Base-by-base conservation (phyloP, 2,797 vertebrate genomes). In the Manis crassicaudata region DNA sequence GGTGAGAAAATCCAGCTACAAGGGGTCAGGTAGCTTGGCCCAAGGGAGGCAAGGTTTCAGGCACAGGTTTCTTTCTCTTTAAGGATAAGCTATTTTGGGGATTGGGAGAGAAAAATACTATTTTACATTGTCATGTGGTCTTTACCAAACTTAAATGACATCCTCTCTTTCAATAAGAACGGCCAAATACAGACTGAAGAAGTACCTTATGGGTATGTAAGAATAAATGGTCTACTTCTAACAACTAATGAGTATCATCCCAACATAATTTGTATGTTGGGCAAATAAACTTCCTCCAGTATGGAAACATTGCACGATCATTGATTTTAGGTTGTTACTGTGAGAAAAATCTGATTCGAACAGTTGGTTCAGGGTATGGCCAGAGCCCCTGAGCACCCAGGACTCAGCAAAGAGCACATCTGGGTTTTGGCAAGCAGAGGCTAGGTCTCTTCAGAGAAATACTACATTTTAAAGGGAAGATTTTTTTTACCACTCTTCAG, bases 391-490 rank as follows among this genome's bases (percentile, higher is more conserved):
- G 50, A 92, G 43, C 32, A 82, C 12, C 76, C 84, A 72, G 79
- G 29, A 35, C 81, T 90, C 82, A 29, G 52, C 75, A 70, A 86
- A 46, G 18, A 90, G 35, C 40, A 23, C 4, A 0, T 94, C 60
- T 92, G 76, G 93, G 97, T 27, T 13, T 43, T 96, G 29, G 46
- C 95, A 56, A n/a, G 92, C 77, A 46, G 94, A 97, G 70, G 65
- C 37, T 32, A 37, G 80, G 94, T 82, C 29, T 95, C 96, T 96
- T 96, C 92, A 98, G 96, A 92, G 25, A 94, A 68, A 86, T 89
- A 20, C 6, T 96, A 18, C 0, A 37, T 97, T 98, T 97, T 94
- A 90, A 97, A 81, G 7, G 96, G 46, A 65, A 81, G n/a, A 87
- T 52, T 95, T 76, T 96, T 94, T 96, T 17, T 46, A 0, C 67